phyloP scores from a whole-genome alignment of 2,888 invertebrate genomes.

The Rutpela maculata region DNA sequence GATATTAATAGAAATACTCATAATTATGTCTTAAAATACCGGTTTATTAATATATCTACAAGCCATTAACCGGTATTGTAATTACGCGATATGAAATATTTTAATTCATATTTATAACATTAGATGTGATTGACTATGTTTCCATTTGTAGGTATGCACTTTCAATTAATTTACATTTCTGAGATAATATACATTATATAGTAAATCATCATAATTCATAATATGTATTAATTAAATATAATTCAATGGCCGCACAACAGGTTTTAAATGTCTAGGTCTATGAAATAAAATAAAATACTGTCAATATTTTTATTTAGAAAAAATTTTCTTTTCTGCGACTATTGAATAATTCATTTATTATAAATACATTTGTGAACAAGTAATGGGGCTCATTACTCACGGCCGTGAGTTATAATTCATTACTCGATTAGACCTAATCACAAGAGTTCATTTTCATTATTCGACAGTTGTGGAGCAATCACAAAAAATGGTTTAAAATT shows the following conservation, averaged over 20 bases:
- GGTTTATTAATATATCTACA: not conserved
- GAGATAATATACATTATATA: not conserved
- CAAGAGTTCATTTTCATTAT: no score
- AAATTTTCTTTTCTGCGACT: no score
- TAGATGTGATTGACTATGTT: not conserved
- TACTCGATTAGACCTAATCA: no score
- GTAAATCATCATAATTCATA: not conserved
- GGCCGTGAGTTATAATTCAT: no score
- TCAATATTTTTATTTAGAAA: no score
- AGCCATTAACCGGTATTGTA: slow-evolving; percentile 3
- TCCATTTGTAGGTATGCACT: not conserved
- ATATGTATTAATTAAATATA: not conserved
- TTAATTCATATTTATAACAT: not conserved
- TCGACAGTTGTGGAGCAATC: no score
- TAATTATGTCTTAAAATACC: not conserved
- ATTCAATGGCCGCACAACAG: not conserved
- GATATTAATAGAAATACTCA: not conserved
- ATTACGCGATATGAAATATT: not conserved
- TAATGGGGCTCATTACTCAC: no score
- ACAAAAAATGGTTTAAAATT: no score
- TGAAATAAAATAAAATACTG: no score
- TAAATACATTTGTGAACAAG: no score
- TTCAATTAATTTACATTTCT: slow-evolving; percentile 3
- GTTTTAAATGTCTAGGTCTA: no score
- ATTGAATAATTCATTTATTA: no score